Evolutionary conservation across 92 coral and sea anemone genomes (phyloP).

Genomic region (Parazoanthus darwini): DNA sequence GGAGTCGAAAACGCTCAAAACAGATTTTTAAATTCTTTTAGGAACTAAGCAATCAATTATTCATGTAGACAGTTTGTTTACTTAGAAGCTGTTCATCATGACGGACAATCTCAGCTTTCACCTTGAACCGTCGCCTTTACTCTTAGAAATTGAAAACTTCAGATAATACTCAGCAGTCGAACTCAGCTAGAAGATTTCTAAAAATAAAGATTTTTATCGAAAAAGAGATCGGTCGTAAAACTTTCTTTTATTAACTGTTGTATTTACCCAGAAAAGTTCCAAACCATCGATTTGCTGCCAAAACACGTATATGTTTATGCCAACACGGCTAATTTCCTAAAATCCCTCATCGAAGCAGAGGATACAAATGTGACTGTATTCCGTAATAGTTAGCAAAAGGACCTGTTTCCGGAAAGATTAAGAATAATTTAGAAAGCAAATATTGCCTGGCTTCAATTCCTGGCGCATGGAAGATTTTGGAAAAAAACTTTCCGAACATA

Average conservation of each 20-base stretch:
- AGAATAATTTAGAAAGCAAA: conserved; percentile 67
- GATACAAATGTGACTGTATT: conserved; percentile 47
- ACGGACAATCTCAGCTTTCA: neutral
- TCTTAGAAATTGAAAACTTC: neutral
- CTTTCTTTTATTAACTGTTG: conserved; percentile 20
- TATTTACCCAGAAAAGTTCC: conserved; percentile 42
- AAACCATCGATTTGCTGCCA: conserved; percentile 22
- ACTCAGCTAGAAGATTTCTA: conserved; percentile 1
- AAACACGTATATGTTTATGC: conserved; percentile 45
- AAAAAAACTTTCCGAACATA: neutral
- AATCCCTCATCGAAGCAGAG: conserved; percentile 49
- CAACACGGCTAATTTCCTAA: conserved; percentile 56
- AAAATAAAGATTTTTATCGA: neutral
- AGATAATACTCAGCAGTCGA: neutral
- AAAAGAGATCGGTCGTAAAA: conserved; percentile 5
- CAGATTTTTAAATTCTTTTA: conserved; percentile 19
- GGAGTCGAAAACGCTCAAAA: conserved; percentile 41
- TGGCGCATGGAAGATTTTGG: neutral
- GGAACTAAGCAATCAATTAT: conserved; percentile 30
- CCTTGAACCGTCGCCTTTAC: neutral
- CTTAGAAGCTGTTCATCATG: neutral
- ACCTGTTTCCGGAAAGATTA: conserved; percentile 80
- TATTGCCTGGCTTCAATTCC: conserved; percentile 46
- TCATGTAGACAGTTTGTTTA: conserved; percentile 29
- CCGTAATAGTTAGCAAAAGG: conserved; percentile 64